Percentiles rank a stretch among this genome's conserved stretches.
These are phyloP conservation scores for Nerophis ophidion DNA, from an alignment of 2,113 vertebrate genomes.

Conservation along the genomic window DNA sequence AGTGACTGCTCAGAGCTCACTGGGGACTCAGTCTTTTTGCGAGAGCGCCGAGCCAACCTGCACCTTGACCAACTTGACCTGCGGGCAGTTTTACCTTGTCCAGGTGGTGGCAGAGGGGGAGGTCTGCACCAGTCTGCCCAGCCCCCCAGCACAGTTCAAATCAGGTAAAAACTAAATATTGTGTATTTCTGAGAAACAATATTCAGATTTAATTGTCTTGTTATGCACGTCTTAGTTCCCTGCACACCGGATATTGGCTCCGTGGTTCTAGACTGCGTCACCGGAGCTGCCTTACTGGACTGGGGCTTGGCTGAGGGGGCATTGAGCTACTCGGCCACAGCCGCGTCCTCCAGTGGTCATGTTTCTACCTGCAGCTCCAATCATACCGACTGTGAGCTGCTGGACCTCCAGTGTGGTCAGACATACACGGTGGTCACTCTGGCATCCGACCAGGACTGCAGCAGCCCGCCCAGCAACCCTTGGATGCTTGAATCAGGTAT, in stretches of 20 bases:
- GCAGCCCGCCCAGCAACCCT: conserved; percentile 42
- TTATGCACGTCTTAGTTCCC: conserved; percentile 49
- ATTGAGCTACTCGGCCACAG: conserved; percentile 51
- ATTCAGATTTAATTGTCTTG: neutral
- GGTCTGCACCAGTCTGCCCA: conserved; percentile 66
- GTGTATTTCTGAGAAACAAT: neutral
- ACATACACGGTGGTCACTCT: conserved; percentile 44
- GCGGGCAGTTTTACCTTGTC: conserved; percentile 59
- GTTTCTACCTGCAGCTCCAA: conserved; percentile 51
- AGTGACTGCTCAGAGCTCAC: conserved; percentile 35
- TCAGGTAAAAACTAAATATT: conserved; percentile 58
- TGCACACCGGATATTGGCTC: conserved; percentile 53
- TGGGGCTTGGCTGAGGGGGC: conserved; percentile 53
- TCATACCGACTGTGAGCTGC: conserved; percentile 63
- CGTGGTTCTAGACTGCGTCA: conserved; percentile 59
- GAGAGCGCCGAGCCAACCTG: conserved; percentile 35
- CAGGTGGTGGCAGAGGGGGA: conserved; percentile 59
- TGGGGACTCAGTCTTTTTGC: conserved; percentile 34
- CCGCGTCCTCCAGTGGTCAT: conserved; percentile 11
- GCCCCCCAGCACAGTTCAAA: conserved; percentile 34
- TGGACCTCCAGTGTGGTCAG: conserved; percentile 57
- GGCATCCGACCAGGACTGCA: conserved; percentile 56
- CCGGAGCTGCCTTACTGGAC: conserved; percentile 45
- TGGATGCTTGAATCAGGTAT: conserved; percentile 60
- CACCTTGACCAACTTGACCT: conserved; percentile 54